Percentiles rank a stretch among this genome's conserved stretches.
These are phyloP conservation scores for Centropus bengalensis DNA, from an alignment of 2,113 vertebrate genomes.

Conservation along the genomic window DNA sequence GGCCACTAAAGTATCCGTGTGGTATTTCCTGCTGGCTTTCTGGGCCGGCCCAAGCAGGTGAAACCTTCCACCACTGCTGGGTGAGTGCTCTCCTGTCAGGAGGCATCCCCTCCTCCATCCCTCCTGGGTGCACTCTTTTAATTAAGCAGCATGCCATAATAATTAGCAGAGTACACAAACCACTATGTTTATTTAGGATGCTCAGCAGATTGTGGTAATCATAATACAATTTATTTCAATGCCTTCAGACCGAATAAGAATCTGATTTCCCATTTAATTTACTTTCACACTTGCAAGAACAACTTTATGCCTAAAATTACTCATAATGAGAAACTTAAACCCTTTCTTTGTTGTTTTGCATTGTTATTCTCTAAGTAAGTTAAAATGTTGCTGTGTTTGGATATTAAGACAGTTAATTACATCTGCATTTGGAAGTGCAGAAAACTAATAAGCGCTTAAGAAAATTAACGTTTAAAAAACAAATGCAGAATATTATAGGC, in stretches of 20 bases:
- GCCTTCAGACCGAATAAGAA: not conserved
- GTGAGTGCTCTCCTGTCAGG: not conserved
- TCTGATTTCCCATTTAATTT: not conserved
- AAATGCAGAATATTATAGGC: not conserved
- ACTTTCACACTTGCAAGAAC: not conserved
- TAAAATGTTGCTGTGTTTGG: not conserved
- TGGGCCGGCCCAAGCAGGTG: not conserved
- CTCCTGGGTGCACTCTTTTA: fast-evolving
- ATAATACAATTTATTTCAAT: not conserved
- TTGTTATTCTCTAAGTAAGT: not conserved
- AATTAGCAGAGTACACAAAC: not conserved
- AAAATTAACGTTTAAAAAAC: not conserved
- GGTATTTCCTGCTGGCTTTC: not conserved
- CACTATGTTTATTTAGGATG: no score
- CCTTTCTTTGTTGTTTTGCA: not conserved
- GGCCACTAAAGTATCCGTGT: fast-evolving
- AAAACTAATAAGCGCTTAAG: not conserved
- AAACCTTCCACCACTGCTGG: not conserved
- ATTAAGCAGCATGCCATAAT: not conserved
- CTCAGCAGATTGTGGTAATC: not conserved
- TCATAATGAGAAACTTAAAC: not conserved
- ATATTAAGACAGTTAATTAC: not conserved
- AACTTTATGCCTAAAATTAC: not conserved
- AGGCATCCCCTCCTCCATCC: not conserved
- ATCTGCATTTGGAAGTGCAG: not conserved